phyloP scores from a whole-genome alignment of 2,113 vertebrate species.

The Phaetusa simplex region DNA sequence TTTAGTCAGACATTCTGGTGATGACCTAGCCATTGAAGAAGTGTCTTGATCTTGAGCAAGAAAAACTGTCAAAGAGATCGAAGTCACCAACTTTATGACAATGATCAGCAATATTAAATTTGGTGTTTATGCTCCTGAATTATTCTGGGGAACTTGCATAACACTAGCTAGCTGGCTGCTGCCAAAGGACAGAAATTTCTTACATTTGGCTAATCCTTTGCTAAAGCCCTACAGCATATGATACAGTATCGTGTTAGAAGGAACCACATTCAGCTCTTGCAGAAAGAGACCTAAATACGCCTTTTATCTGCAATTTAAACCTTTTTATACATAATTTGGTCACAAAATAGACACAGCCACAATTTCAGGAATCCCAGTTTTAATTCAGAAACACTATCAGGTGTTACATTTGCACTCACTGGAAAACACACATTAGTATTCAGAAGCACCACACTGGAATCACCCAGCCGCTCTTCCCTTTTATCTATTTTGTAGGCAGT shows the following conservation, averaged over 20 bases:
- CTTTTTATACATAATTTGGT: neutral
- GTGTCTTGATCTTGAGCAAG: neutral
- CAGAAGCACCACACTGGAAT: neutral
- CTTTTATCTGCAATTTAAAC: neutral
- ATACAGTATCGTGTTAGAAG: rapidly evolving
- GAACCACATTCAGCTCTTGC: neutral
- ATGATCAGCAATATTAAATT: neutral
- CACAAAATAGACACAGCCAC: neutral
- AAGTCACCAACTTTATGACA: neutral
- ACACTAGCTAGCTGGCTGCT: neutral
- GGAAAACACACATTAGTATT: neutral
- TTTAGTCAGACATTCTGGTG: neutral
- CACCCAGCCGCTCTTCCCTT: neutral
- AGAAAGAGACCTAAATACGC: neutral
- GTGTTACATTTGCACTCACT: neutral
- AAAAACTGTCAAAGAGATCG: neutral
- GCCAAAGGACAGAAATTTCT: neutral
- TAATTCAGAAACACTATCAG: neutral
- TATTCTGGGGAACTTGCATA: neutral
- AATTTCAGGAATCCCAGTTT: neutral
- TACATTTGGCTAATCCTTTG: neutral
- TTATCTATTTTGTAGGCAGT: neutral
- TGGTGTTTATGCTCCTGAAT: neutral
- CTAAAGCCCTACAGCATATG: neutral
- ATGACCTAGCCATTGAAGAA: neutral